Evolutionary conservation across 2,888 invertebrate species (phyloP), one percentile per base, ranked within the genome.

Genomic region (Hydrotaea diabolus): DNA sequence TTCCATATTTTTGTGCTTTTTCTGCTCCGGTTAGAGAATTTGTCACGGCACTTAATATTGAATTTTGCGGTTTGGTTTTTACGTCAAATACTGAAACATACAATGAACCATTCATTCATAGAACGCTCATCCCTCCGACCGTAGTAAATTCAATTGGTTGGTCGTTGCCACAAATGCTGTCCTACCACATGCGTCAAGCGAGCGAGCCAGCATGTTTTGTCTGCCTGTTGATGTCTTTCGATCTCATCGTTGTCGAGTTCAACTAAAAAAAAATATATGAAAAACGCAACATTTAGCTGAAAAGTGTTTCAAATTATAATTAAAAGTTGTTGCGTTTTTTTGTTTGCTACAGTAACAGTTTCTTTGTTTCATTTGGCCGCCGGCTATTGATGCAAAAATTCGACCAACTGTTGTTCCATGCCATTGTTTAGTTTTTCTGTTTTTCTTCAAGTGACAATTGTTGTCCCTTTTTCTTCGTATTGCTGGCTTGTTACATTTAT

Each of bases 11-110:
- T 1, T 4, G 7, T 23, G 19, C 11, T 13, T 72, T 31, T 72
- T 62, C 11, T 73, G 64, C 46, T 21, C 31, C 69, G 64, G 43
- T 72, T 31, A 57, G 59, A 23, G 66, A 85, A 75, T 75, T 80
- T 85, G 85, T 85, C 85, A 85, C 85, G 83, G 85, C 77, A 83
- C 23, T 85, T 83, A 82, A 78, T 26, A 80, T 72, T 66, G 71
- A 36, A 74, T 62, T 79, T 85, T 85, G 85, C 72, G 85, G 85
- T 85, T 80, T 78, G 31, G 21, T 66, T 71, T 49, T 39, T 71
- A 43, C 39, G 43, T 71, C 53, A 57, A 69, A 82, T 43, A 74
- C n/a, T 72, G 15, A 15, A 11, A 11, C 17, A 64, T 13, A 15
- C 31, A 79, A 62, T 77, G 59, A 73, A 79, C 66, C 77, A 78